Evolutionary conservation across 2,113 vertebrate genomes (phyloP), one percentile per base, ranked within the genome.

Genomic region (Danionella cerebrum): DNA sequence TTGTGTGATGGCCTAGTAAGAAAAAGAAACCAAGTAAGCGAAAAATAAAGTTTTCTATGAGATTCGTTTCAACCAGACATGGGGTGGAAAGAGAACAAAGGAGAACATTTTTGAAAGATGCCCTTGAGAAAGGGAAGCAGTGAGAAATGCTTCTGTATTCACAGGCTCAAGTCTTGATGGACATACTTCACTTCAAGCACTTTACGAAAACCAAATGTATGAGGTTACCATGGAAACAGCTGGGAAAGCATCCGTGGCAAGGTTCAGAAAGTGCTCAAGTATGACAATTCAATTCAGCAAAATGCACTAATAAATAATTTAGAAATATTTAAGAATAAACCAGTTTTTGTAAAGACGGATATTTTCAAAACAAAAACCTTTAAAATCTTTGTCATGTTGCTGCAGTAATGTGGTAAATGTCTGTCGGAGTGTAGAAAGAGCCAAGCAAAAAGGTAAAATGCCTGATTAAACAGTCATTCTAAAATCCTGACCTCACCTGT

Each of bases 21-120:
- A n/a, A n/a, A n/a, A n/a, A n/a, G 81, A 84, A 87, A 82, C 77
- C 84, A 87, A 87, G 84, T 81, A 82, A 85, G 83, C 83, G 79
- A 79, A 72, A 84, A 88, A 84, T 86, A 83, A 83, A 83, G 78
- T 80, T 81, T 77, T 86, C 80, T 83, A 83, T 80, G 80, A 79
- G 72, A 74, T 83, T 84, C 69, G 58, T 67, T 78, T 75, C 73
- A 71, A 72, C 52, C 25, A 72, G 18, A 21, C 59, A 24, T 24
- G 21, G 60, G 70, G 12, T 70, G 72, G 8, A 75, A 41, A 70
- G 67, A 69, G 77, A 75, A 78, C 78, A 71, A 79, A 82, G 53
- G 64, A 69, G 72, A 71, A 72, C 35, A 76, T 80, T 78, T 81
- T 80, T 82, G 79, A 84, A 80, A 52, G 70, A 78, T 81, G 82